Conservation (phyloP, 2,113 vertebrate genomes). For the Limnothrissa miodon region DNA sequence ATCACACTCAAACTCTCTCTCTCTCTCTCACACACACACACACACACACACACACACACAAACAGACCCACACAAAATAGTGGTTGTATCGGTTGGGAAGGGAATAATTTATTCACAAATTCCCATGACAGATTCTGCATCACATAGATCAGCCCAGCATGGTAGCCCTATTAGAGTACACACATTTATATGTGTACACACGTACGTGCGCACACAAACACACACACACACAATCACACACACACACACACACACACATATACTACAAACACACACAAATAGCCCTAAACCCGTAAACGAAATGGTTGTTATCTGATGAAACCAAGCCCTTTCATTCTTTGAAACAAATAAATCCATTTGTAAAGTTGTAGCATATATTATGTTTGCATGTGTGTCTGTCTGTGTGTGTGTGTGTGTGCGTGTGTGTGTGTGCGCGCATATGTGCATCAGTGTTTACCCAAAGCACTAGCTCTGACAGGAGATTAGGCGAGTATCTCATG, state of each 20-base stretch:
- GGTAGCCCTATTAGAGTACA: not conserved
- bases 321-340: not conserved
- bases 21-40: not conserved
- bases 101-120: not conserved
- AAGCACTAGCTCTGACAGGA: not conserved
- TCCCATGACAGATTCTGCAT: not conserved
- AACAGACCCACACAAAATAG: not conserved
- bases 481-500: not conserved
- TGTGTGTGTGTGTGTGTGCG: not conserved
- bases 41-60: conserved; percentile 7
- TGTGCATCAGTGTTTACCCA: not conserved
- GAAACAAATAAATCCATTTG: not conserved
- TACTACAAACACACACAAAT: not conserved
- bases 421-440: not conserved
- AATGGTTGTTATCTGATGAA: not conserved
- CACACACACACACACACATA: not conserved
- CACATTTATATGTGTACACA: not conserved
- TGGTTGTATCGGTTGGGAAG: not conserved
- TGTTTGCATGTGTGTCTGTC: not conserved
- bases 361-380: not conserved
- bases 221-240: not conserved
- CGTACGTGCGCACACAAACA: not conserved
- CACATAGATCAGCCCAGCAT: not conserved
- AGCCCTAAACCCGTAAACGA: not conserved
- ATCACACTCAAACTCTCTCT: not conserved